phyloP scores from a whole-genome alignment of 2,888 invertebrate genomes.

The Euclidia mi region DNA sequence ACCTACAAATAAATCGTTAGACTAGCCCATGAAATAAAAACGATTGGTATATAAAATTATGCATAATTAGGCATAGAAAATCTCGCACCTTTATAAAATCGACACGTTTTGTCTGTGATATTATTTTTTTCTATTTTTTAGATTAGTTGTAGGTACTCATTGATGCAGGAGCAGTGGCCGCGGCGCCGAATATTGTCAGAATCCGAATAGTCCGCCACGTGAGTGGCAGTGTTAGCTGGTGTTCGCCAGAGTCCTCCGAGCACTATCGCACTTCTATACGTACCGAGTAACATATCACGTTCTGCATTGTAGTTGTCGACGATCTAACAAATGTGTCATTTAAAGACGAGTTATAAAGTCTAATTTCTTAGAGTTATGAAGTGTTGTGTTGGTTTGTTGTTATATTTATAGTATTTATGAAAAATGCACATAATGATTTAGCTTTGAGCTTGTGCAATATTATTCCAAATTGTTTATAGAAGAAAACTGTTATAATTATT shows the following conservation, averaged over 20 bases:
- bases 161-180: constrained; percentile 33
- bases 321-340: constrained; percentile 68
- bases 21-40: constrained; percentile 31
- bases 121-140: constrained; percentile 58
- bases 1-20: constrained; percentile 7
- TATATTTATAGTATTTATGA: constrained; percentile 83
- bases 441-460: constrained; percentile 88
- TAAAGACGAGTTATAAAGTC: constrained; percentile 72
- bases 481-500: constrained; percentile 85
- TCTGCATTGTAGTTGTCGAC: constrained; percentile 55
- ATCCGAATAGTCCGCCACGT: constrained; percentile 39
- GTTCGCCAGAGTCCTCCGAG: constrained; percentile 7
- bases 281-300: constrained; percentile 13
- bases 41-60: constrained; percentile 25
- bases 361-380: constrained; percentile 69
- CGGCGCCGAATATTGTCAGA: constrained; percentile 25
- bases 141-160: constrained; percentile 53
- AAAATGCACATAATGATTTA: constrained; percentile 84
- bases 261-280: constrained; percentile 21
- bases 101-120: constrained; percentile 58
- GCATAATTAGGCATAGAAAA: constrained; percentile 36
- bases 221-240: neutral
- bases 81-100: constrained; percentile 53
- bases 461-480: constrained; percentile 88
- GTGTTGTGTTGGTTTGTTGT: constrained; percentile 87